Percentiles rank a stretch among this genome's conserved stretches.
These are phyloP conservation scores for Sylvia atricapilla DNA, from an alignment of 2,113 vertebrate species.

Conservation along the genomic window DNA sequence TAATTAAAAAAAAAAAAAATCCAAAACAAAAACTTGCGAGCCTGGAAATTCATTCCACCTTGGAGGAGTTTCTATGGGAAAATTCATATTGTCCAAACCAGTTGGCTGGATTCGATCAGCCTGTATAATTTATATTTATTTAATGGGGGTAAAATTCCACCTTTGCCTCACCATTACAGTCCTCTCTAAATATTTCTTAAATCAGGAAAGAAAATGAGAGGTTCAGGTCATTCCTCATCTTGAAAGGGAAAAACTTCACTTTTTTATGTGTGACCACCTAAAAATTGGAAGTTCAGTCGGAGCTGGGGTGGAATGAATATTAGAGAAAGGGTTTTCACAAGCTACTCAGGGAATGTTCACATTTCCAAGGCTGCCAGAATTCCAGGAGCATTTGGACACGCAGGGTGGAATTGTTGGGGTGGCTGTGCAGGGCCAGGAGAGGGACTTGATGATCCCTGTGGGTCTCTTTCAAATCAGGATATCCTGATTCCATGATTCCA, in stretches of 20 bases:
- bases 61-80: neutral
- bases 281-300: neutral
- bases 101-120: neutral
- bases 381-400: neutral
- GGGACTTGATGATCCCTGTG: neutral
- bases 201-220: neutral
- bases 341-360: neutral
- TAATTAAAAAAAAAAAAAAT: neutral
- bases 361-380: neutral
- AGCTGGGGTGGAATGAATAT: rapidly evolving
- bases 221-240: neutral
- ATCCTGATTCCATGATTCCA: neutral
- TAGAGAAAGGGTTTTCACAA: neutral
- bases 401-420: neutral
- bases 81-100: neutral
- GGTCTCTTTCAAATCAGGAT: neutral
- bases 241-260: neutral
- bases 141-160: neutral
- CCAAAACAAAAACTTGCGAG: too few species aligned
- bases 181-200: neutral
- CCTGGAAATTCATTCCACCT: neutral
- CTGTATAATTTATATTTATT: neutral
- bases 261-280: neutral
- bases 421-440: neutral
- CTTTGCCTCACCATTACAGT: rapidly evolving